Conservation (phyloP, 2,888 invertebrate species). For the Drosophila prolongata region DNA sequence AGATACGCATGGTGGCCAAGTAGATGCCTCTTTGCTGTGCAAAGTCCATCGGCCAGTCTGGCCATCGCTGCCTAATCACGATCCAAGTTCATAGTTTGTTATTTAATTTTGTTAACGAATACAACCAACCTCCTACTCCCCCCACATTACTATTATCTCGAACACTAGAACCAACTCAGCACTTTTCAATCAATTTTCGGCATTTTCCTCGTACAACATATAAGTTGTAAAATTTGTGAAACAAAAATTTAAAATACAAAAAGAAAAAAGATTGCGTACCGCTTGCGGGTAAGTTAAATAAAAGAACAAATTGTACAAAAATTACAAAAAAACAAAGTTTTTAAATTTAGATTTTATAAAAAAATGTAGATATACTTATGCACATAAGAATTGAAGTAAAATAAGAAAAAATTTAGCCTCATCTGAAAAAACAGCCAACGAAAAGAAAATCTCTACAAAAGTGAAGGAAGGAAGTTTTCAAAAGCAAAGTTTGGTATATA, state of each 20-base stretch:
- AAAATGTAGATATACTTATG: too few relatives aligned
- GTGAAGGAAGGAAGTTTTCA: too few relatives aligned
- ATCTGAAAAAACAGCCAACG: too few relatives aligned
- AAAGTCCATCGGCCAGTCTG: slow-evolving; percentile 44
- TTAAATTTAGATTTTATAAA: not conserved
- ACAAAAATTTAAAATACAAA: slow-evolving; percentile 9
- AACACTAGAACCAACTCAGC: slow-evolving; percentile 19
- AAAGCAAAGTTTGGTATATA: too few relatives aligned
- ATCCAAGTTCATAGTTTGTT: slow-evolving; percentile 63
- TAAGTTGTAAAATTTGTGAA: slow-evolving; percentile 53
- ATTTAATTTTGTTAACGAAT: slow-evolving; percentile 72
- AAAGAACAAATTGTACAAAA: slow-evolving; percentile 50
- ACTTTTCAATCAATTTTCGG: slow-evolving; percentile 37
- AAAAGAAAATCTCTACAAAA: too few relatives aligned
- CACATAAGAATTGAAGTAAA: too few relatives aligned
- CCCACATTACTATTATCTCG: slow-evolving; percentile 9
- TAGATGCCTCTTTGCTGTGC: slow-evolving; percentile 71
- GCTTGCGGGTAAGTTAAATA: slow-evolving; percentile 52
- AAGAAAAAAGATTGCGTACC: slow-evolving; percentile 27
- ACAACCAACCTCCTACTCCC: slow-evolving; percentile 18
- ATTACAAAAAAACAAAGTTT: not conserved
- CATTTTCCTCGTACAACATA: slow-evolving; percentile 60
- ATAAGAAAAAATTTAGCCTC: too few relatives aligned
- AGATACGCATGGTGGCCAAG: slow-evolving; percentile 84
- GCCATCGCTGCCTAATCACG: slow-evolving; percentile 22